Evolutionary conservation across 2,888 invertebrate species (phyloP).

Genomic region (Callyntrura sp.): DNA sequence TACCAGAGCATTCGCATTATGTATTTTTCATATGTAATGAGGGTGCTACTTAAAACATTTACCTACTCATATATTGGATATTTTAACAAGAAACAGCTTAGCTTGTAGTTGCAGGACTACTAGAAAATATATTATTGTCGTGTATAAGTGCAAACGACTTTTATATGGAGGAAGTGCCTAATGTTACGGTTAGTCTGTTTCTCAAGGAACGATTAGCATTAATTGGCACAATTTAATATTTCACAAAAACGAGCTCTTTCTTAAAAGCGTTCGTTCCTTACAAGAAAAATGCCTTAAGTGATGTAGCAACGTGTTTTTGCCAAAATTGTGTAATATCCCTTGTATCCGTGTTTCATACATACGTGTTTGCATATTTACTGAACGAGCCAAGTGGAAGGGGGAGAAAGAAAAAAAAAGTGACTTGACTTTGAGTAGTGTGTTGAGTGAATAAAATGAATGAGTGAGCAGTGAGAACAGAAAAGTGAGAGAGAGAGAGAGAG

Average conservation of each 20-base stretch:
- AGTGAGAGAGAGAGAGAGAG: no score
- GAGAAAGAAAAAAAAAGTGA: conserved; percentile 18
- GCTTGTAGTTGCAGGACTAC: no score
- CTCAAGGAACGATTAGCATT: conserved; percentile 58
- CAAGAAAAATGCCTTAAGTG: conserved; percentile 9
- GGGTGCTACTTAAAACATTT: no score
- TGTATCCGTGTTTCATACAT: neutral
- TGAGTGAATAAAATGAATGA: conserved; percentile 30
- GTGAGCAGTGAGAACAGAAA: neutral
- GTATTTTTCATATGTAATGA: no score
- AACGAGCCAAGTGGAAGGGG: neutral
- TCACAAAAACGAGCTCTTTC: neutral
- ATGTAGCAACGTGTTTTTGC: conserved; percentile 7
- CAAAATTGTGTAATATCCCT: conserved; percentile 7
- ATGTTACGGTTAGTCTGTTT: conserved; percentile 45
- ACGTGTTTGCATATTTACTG: conserved; percentile 22
- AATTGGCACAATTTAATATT: conserved; percentile 71
- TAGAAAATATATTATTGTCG: no score
- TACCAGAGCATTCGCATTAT: no score
- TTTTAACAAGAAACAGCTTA: no score
- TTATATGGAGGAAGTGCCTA: neutral
- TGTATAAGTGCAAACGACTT: neutral
- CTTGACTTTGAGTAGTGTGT: conserved; percentile 28
- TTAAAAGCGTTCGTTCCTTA: neutral
- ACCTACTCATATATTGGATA: no score